These are phyloP conservation scores for Tamandua tetradactyla DNA, from an alignment of 2,797 vertebrate species.

Conservation along the genomic window DNA sequence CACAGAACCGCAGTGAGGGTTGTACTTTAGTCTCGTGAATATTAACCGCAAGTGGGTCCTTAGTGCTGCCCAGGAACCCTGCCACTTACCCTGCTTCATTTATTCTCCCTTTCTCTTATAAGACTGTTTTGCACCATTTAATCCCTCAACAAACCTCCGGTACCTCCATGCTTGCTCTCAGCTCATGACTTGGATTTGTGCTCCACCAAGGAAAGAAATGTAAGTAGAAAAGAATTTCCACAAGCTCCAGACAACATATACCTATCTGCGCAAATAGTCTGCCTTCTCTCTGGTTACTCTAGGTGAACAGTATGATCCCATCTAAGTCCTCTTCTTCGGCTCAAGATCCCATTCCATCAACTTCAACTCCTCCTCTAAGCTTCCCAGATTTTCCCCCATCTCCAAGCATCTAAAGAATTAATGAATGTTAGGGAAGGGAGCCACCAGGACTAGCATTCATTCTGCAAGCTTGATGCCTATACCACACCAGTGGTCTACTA, in stretches of 20 bases:
- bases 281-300: not conserved
- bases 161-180: not conserved
- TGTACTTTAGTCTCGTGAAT: not conserved
- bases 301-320: not conserved
- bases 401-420: not conserved
- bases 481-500: not conserved
- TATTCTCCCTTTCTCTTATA: not conserved
- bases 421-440: not conserved
- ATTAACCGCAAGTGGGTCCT: not conserved
- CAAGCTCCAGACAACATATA: not conserved
- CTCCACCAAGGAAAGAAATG: slow-evolving; percentile 8
- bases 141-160: not conserved
- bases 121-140: not conserved
- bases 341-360: not conserved
- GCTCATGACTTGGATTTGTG: not conserved
- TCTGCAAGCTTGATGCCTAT: not conserved
- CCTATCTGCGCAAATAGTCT: not conserved
- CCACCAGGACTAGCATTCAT: not conserved
- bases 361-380: not conserved
- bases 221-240: slow-evolving; percentile 15
- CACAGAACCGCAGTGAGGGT: not conserved
- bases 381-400: not conserved
- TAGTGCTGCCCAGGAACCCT: no score
- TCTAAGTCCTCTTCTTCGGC: not conserved
- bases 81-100: not conserved